phyloP scores from a whole-genome alignment of 2,888 invertebrate species.

The Congeria kusceri region DNA sequence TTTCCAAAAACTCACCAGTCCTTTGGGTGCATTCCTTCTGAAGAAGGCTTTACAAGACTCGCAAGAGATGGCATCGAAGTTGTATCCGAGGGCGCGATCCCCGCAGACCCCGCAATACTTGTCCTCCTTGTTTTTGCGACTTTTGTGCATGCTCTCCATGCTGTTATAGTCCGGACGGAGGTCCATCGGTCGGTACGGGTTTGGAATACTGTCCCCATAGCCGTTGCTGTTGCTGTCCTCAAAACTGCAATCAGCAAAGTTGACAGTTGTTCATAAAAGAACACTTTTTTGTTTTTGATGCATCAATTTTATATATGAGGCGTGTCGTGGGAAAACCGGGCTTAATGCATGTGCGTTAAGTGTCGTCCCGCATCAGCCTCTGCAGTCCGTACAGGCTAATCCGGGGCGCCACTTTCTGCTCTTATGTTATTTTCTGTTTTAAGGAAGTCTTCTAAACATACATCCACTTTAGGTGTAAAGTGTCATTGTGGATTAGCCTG shows the following conservation, averaged over 20 bases:
- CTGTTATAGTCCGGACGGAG: conserved; percentile 72
- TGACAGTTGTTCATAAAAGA: too few species aligned
- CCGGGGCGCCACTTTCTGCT: too few species aligned
- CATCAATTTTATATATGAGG: too few species aligned
- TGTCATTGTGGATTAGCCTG: too few species aligned
- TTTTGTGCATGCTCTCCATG: conserved; percentile 70
- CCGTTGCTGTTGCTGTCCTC: conserved; percentile 81
- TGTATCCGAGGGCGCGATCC: conserved; percentile 85
- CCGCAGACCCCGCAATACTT: conserved; percentile 85
- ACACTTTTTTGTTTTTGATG: too few species aligned
- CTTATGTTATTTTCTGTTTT: too few species aligned
- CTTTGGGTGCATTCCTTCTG: conserved; percentile 85
- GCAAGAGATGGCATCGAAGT: conserved; percentile 86
- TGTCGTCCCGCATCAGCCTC: too few species aligned
- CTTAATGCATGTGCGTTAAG: too few species aligned
- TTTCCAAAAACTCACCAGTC: conserved; percentile 80
- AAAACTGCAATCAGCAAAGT: conserved; percentile 77
- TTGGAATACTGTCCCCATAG: conserved; percentile 61
- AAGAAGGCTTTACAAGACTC: conserved; percentile 86
- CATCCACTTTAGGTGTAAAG: too few species aligned
- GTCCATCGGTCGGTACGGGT: conserved; percentile 76
- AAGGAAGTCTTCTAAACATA: too few species aligned
- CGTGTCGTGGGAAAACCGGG: too few species aligned
- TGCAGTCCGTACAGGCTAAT: too few species aligned
- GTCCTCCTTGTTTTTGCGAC: conserved; percentile 84